phyloP scores from a whole-genome alignment of 2,113 vertebrate species.

The Camelus dromedarius region DNA sequence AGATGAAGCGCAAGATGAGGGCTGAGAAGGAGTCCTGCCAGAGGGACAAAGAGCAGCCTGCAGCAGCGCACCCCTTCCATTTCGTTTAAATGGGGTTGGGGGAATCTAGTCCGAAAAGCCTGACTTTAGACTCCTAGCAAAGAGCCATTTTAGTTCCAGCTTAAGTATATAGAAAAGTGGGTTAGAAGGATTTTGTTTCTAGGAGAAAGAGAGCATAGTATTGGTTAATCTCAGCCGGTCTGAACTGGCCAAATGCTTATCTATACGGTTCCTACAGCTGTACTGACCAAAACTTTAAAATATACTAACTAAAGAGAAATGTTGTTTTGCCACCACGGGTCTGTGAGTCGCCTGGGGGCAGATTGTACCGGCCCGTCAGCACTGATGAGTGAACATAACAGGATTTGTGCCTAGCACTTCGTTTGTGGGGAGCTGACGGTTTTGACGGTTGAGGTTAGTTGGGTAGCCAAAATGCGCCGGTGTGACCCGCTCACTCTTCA shows the following conservation, averaged over 20 bases:
- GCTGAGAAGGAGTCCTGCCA: slow-evolving; percentile 4
- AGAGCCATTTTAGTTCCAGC: background rate
- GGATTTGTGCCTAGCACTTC: background rate
- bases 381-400: background rate
- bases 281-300: background rate
- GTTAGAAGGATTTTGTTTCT: background rate
- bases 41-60: background rate
- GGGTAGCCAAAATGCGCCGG: background rate
- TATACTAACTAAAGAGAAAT: background rate
- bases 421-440: background rate
- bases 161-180: background rate
- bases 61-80: background rate
- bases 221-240: background rate
- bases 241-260: background rate
- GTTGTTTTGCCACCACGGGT: background rate
- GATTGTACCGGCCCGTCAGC: background rate
- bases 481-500: background rate
- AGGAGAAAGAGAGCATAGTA: background rate
- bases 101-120: background rate
- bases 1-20: slow-evolving; percentile 40
- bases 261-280: background rate
- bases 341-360: background rate
- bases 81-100: background rate
- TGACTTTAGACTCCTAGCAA: background rate
- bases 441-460: background rate